phyloP scores from a whole-genome alignment of 2,888 invertebrate genomes.

The Tetrapedia diversipes region DNA sequence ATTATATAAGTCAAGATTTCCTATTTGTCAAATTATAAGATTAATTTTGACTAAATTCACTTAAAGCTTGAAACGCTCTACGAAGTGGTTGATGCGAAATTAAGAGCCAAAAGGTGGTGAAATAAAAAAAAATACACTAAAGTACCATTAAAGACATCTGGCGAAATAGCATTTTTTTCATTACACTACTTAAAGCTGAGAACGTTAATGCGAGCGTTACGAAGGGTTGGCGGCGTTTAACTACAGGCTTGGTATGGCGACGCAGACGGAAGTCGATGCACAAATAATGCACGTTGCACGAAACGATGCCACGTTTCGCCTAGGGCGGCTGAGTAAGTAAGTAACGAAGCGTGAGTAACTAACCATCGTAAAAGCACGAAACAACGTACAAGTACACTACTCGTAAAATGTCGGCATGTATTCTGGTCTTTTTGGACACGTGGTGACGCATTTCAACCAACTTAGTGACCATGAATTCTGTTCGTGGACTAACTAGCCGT shows the following conservation, averaged over 20 bases:
- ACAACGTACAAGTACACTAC: slow-evolving; percentile 62
- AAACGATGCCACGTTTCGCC: slow-evolving; percentile 47
- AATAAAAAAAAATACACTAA: neutral
- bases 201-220: slow-evolving; percentile 9
- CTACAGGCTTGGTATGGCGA: neutral
- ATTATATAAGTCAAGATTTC: no score
- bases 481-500: neutral
- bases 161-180: slow-evolving; percentile 12
- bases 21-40: no score
- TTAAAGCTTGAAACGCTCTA: neutral
- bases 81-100: neutral
- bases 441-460: slow-evolving; percentile 36
- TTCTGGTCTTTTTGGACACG: slow-evolving; percentile 32
- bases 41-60: neutral
- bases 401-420: slow-evolving; percentile 71
- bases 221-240: slow-evolving; percentile 6
- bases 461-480: slow-evolving; percentile 19
- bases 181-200: slow-evolving; percentile 10
- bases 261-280: slow-evolving; percentile 10
- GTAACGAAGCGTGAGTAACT: slow-evolving; percentile 69
- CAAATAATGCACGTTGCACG: slow-evolving; percentile 35
- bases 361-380: slow-evolving; percentile 67
- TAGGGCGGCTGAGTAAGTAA: slow-evolving; percentile 52
- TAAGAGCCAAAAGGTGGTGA: neutral
- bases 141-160: slow-evolving; percentile 6